Conservation (phyloP, 2,797 vertebrate genomes). For the Rhinoraja longicauda region DNA sequence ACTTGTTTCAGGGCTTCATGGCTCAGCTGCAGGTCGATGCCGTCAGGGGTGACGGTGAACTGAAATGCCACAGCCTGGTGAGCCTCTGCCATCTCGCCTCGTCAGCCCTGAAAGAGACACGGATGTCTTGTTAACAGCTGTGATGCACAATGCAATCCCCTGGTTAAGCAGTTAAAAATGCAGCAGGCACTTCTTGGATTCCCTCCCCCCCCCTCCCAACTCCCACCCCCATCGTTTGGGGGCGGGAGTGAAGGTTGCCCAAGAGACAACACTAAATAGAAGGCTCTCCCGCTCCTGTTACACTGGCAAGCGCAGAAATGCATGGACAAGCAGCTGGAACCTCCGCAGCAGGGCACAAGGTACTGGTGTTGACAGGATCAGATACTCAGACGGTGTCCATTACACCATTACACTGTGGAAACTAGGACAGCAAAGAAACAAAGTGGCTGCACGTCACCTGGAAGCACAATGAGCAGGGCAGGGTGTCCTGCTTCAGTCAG, state of each 20-base stretch:
- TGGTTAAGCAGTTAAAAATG: not conserved
- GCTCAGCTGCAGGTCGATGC: conserved; percentile 64
- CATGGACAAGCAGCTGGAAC: not conserved
- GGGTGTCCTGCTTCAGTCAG: not conserved
- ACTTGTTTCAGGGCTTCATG: conserved; percentile 69
- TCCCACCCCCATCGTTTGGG: too few species aligned
- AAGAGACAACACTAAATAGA: not conserved
- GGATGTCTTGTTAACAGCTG: not conserved
- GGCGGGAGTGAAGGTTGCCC: not conserved
- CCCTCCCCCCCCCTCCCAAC: too few species aligned
- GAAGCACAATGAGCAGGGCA: not conserved
- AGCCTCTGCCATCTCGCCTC: conserved; percentile 65
- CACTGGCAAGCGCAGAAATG: not conserved
- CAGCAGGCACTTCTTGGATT: not conserved
- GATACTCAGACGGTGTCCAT: not conserved
- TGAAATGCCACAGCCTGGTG: conserved; percentile 74
- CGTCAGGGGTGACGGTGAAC: conserved; percentile 70
- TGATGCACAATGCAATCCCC: not conserved
- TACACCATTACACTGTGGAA: not conserved
- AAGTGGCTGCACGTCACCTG: not conserved
- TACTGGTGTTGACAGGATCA: not conserved
- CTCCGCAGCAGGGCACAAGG: not conserved
- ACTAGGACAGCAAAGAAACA: not conserved
- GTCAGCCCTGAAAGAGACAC: conserved; percentile 1
- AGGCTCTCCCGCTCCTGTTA: not conserved